Conservation (phyloP, 2,113 vertebrate genomes). For the Patagioenas fasciata region DNA sequence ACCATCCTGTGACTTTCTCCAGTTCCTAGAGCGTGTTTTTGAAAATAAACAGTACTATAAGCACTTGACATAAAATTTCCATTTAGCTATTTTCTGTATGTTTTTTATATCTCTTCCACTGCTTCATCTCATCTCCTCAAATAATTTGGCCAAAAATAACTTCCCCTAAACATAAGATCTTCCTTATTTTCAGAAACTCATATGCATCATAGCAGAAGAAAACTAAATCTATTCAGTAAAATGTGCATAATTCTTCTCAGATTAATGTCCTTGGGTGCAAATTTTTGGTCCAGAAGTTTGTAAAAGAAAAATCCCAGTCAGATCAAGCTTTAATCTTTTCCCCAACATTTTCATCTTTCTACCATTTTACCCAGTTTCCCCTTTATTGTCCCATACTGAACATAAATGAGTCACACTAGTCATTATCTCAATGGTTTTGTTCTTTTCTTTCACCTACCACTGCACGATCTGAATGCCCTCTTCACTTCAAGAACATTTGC, state of each 20-base stretch:
- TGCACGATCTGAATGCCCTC: not conserved
- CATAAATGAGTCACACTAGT: not conserved
- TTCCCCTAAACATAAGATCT: not conserved
- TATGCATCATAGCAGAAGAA: not conserved
- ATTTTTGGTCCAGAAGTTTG: not conserved
- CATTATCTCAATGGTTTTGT: not conserved
- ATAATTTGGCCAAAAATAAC: not conserved
- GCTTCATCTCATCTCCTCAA: not conserved
- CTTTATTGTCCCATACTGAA: not conserved
- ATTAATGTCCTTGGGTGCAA: not conserved
- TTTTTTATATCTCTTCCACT: not conserved
- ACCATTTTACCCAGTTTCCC: not conserved
- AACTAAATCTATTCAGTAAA: not conserved
- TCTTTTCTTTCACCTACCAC: not conserved
- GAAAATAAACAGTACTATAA: not conserved
- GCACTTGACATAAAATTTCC: not conserved
- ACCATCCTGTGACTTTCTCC: not conserved
- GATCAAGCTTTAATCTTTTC: not conserved
- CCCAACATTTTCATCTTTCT: not conserved
- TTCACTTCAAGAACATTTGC: not conserved
- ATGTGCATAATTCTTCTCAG: not conserved
- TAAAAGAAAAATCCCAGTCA: not conserved
- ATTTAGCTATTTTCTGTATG: not conserved
- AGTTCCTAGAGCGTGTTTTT: not conserved
- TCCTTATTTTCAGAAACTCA: not conserved